Evolutionary conservation across 2,113 vertebrate genomes (phyloP), one percentile per base, ranked within the genome.

Genomic region (Lepus americanus): DNA sequence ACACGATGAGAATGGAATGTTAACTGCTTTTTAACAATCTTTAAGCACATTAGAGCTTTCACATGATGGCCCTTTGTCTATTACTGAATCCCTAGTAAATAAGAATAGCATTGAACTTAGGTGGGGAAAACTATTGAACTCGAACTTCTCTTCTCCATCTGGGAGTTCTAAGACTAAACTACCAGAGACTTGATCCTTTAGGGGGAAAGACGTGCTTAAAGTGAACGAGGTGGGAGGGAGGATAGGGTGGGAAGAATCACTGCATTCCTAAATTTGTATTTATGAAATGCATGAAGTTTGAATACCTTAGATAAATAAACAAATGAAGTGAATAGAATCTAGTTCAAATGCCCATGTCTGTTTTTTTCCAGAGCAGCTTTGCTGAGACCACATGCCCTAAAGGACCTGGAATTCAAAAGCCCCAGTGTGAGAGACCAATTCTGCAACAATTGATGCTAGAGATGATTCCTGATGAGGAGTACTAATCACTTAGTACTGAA

Each of bases 11-110:
- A 73, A 39, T 90, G 95, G 95, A 95, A 94, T 97, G 92, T 95
- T 96, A 94, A 97, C 96, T 96, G 95, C 72, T 96, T 96, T 97
- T 94, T 94, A 94, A 95, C 85, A 88, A 73, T 95, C 39, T 4
- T 74, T 73, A 69, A 93, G 55, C 88, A 87, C 81, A 74, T 84
- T 44, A 76, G 70, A 80, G 10, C 69, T 39, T 92, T 86, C 83
- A 63, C 4, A 49, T 89, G 44, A 51, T 70, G 19, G 55, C 29
- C 53, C 29, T 91, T 77, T 84, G 92, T 89, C 82, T 94, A 16
- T 83, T 88, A 76, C 44, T 29, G 78, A 95, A 81, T 90, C 63
- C 69, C 85, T 86, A 82, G 59, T 82, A 86, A 94, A 64, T 83
- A 33, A 91, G 70, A 22, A 73, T 6, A 3, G 59, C 77, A 49